phyloP scores from a whole-genome alignment of 2,797 vertebrate species.

The Poecilia wingei region DNA sequence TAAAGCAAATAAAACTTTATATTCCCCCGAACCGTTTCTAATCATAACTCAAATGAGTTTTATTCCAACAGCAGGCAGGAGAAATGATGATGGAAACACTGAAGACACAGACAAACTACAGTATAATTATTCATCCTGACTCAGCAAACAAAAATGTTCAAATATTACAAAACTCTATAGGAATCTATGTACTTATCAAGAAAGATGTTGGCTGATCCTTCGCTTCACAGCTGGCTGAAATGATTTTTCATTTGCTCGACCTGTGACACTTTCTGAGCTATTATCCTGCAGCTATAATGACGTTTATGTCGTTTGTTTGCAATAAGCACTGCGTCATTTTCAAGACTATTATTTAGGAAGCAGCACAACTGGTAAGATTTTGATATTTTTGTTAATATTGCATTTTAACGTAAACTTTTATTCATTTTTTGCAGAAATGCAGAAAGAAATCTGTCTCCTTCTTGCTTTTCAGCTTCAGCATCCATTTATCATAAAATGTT shows the following conservation, averaged over 20 bases:
- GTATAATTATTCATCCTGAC: not conserved
- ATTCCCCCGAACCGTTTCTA: not conserved
- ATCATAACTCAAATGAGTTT: not conserved
- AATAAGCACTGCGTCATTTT: not conserved
- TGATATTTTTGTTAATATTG: not conserved
- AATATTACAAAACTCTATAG: not conserved
- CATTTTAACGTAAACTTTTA: not conserved
- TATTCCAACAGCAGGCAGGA: not conserved
- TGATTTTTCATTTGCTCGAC: not conserved
- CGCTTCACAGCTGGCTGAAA: not conserved
- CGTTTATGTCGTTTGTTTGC: not conserved
- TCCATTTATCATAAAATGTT: not conserved
- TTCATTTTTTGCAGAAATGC: not conserved
- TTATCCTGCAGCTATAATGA: not conserved
- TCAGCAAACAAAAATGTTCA: not conserved
- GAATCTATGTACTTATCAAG: not conserved
- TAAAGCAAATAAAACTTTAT: not conserved
- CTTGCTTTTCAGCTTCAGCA: not conserved
- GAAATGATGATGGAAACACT: not conserved
- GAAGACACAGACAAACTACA: not conserved
- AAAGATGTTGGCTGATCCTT: not conserved
- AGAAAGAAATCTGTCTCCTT: not conserved
- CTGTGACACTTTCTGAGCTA: not conserved
- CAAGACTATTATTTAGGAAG: not conserved
- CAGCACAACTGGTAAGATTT: not conserved